Conservation (phyloP, 2,113 vertebrate species). For the Gymnocephalus cernua region DNA sequence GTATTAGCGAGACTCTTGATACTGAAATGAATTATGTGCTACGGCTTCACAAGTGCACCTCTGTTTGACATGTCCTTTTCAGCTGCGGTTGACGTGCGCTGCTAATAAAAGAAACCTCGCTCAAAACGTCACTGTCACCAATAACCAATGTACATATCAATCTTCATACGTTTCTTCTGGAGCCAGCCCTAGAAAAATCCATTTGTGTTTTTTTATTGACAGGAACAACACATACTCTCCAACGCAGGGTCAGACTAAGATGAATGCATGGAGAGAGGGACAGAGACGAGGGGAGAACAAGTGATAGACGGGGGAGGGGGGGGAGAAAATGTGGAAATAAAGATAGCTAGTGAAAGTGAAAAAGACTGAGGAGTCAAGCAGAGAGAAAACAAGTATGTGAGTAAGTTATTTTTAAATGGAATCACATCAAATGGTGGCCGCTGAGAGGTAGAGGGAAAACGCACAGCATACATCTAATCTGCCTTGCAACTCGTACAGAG, state of each 20-base stretch:
- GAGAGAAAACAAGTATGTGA: slow-evolving; percentile 2
- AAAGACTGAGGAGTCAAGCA: slow-evolving; percentile 5
- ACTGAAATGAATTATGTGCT: slow-evolving; percentile 44
- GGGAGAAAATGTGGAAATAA: neutral
- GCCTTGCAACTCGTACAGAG: neutral
- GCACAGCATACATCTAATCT: slow-evolving; percentile 1
- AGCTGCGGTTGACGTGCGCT: neutral
- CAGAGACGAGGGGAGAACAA: slow-evolving; percentile 8
- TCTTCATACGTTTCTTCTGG: slow-evolving; percentile 62
- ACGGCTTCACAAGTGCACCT: slow-evolving; percentile 23
- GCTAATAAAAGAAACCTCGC: slow-evolving; percentile 59
- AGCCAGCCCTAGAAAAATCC: slow-evolving; percentile 57
- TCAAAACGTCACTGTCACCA: slow-evolving; percentile 66
- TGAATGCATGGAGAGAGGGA: slow-evolving; percentile 48
- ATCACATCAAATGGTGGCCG: slow-evolving; percentile 10
- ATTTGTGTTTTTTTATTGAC: slow-evolving; percentile 71
- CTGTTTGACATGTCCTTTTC: slow-evolving; percentile 39
- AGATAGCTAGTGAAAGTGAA: neutral
- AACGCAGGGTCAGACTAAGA: slow-evolving; percentile 65
- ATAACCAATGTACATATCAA: slow-evolving; percentile 62
- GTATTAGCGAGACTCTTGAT: slow-evolving; percentile 22
- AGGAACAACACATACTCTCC: slow-evolving; percentile 50
- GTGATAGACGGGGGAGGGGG: neutral
- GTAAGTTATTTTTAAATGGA: slow-evolving; percentile 55
- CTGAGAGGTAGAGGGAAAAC: slow-evolving; percentile 29